Evolutionary conservation across 2,888 invertebrate genomes (phyloP).

Genomic region (Crocallis elinguaria): DNA sequence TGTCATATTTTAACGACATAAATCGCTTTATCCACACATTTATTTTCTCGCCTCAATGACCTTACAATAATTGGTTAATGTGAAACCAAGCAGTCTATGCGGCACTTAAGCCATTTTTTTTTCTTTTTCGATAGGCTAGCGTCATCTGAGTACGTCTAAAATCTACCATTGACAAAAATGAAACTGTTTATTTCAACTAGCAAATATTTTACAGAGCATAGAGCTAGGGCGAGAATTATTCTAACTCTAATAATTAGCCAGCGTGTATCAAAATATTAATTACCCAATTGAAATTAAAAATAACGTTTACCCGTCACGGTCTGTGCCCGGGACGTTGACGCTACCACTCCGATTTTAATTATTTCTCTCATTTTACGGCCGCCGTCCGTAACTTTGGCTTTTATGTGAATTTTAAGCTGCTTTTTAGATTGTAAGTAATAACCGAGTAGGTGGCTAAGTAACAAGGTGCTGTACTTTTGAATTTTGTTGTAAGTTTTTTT

Average conservation of each 20-base stretch:
- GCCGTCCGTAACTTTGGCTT: conserved; percentile 19
- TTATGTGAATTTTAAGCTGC: conserved; percentile 1
- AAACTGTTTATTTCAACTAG: conserved; percentile 18
- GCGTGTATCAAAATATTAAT: conserved; percentile 69
- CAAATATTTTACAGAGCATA: conserved; percentile 34
- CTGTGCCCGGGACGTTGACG: conserved; percentile 64
- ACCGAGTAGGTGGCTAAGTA: neutral
- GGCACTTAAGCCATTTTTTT: too few species aligned
- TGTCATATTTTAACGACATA: too few species aligned
- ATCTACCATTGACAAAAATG: neutral
- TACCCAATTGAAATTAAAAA: conserved; percentile 75
- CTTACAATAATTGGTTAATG: too few species aligned
- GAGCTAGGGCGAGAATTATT: conserved; percentile 51
- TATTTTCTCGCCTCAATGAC: too few species aligned
- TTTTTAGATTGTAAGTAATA: neutral
- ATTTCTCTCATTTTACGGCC: conserved; percentile 49
- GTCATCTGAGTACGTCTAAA: neutral
- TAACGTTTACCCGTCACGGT: conserved; percentile 73
- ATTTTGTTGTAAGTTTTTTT: too few species aligned
- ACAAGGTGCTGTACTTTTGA: too few species aligned
- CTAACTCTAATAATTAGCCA: conserved; percentile 69
- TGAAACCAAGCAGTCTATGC: too few species aligned
- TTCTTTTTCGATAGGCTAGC: neutral
- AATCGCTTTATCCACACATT: too few species aligned
- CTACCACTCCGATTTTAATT: conserved; percentile 38